phyloP scores from a whole-genome alignment of 2,113 vertebrate species.

The Tragelaphus strepsiceros region DNA sequence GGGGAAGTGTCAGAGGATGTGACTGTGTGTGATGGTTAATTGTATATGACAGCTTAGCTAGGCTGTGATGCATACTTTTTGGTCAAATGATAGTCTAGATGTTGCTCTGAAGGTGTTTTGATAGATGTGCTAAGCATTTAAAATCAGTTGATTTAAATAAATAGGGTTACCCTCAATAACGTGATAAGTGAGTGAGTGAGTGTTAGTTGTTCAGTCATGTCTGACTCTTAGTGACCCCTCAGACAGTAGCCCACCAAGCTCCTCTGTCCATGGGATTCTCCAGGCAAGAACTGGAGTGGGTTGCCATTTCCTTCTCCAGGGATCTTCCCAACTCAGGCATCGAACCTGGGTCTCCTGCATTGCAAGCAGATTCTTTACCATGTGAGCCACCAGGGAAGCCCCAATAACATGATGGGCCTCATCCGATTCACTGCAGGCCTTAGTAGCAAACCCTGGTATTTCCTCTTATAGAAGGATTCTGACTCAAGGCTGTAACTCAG shows the following conservation, averaged over 20 bases:
- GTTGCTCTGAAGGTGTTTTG: not conserved
- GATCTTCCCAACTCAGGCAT: not conserved
- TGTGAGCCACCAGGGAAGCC: not conserved
- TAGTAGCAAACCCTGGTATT: not conserved
- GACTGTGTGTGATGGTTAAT: not conserved
- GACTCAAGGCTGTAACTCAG: not conserved
- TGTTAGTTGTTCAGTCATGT: not conserved
- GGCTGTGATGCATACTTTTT: not conserved
- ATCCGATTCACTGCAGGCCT: not conserved
- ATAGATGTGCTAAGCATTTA: not conserved
- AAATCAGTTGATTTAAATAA: not conserved
- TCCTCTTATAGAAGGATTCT: not conserved
- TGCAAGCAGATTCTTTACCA: not conserved
- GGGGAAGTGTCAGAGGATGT: not conserved
- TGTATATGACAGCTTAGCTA: not conserved
- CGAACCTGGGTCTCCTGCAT: not conserved
- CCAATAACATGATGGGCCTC: not conserved
- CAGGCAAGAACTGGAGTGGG: not conserved
- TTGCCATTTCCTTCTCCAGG: not conserved
- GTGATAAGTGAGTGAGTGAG: not conserved
- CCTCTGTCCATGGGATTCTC: not conserved
- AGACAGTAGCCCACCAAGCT: rapidly evolving
- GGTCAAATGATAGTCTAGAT: not conserved
- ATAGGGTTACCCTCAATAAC: not conserved
- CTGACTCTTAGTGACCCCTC: not conserved